These are phyloP conservation scores for Sebastes aleutianus DNA, from an alignment of 2,797 vertebrate genomes.

Conservation along the genomic window DNA sequence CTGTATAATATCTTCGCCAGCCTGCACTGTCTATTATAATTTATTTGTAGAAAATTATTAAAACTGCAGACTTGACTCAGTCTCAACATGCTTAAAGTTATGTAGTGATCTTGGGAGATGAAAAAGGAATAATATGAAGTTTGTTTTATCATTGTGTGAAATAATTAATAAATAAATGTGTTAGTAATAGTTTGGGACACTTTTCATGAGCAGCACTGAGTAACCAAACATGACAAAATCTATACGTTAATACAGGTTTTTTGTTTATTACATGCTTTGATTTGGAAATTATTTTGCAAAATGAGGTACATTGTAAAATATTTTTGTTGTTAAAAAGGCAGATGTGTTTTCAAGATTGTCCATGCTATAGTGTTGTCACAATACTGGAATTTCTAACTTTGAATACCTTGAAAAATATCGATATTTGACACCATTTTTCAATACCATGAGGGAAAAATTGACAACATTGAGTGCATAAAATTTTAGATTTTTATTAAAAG, in stretches of 20 bases:
- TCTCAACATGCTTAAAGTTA: not conserved
- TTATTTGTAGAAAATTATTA: not conserved
- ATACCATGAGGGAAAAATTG: too few relatives aligned
- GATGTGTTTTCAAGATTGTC: not conserved
- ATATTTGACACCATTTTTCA: too few relatives aligned
- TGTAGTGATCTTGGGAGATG: not conserved
- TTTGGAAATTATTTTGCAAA: constrained; percentile 14
- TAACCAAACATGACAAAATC: not conserved
- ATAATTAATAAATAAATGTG: not conserved
- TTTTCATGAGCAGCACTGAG: not conserved
- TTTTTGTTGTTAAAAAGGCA: constrained; percentile 14
- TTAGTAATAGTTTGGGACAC: not conserved
- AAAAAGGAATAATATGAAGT: not conserved
- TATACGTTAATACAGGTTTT: not conserved
- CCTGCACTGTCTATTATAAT: too few relatives aligned
- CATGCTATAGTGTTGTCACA: not conserved
- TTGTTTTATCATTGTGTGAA: not conserved
- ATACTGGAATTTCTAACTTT: too few relatives aligned
- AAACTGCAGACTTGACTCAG: not conserved
- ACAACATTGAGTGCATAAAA: accelerated
- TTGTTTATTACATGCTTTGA: constrained; percentile 21
- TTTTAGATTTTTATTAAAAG: too few relatives aligned
- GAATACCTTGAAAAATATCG: too few relatives aligned
- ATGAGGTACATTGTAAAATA: not conserved
- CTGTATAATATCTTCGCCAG: not conserved